Evolutionary conservation across 23 tunicate species (phyloP), one percentile per base, ranked within the genome.

Genomic region (Diplosoma virens): DNA sequence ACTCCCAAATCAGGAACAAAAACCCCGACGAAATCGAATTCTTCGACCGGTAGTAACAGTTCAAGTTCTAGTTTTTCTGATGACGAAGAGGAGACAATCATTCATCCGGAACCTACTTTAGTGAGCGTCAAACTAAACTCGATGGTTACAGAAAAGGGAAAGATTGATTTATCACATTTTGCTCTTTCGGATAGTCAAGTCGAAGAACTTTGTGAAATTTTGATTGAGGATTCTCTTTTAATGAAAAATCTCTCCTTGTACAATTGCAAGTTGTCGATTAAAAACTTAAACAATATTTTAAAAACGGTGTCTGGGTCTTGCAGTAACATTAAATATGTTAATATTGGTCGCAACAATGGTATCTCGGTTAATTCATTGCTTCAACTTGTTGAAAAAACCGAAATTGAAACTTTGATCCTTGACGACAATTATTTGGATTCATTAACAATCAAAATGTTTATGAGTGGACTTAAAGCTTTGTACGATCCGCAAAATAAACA

Each of bases 151-250:
- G 50, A 74, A 20, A 60, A 79, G 46, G 54, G 21, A 22, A 28
- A 25, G 33, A 56, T 79, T 52, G 71, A 71, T 26, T 26, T 79
- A 16, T 59, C 77, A 18, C 41, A 79, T 24, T 67, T 48, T 24
- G 54, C 58, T 28, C 47, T 86, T 2, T 41, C 55, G 26, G 32
- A 36, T 30, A 59, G 47, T 27, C 86, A 87, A 58, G 31, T 68
- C 25, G 77, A 66, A 31, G 95, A 87, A 67, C 31, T 87, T 20
- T 47, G 76, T 17, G 34, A 37, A 17, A 46, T 52, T 24, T 24
- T 87, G 0, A 52, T 30, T 7, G 78, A 81, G 58, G 58, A 67
- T 11, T 36, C 81, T 37, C 37, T 58, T 4, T 69, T 75, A 18
- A 59, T 81, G 6, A 37, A 58, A 34, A 23, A 73, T n/a, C 9